These are phyloP conservation scores for Drosophila pseudoobscura DNA, from an alignment of 1,140 invertebrate genomes.

Conservation along the genomic window DNA sequence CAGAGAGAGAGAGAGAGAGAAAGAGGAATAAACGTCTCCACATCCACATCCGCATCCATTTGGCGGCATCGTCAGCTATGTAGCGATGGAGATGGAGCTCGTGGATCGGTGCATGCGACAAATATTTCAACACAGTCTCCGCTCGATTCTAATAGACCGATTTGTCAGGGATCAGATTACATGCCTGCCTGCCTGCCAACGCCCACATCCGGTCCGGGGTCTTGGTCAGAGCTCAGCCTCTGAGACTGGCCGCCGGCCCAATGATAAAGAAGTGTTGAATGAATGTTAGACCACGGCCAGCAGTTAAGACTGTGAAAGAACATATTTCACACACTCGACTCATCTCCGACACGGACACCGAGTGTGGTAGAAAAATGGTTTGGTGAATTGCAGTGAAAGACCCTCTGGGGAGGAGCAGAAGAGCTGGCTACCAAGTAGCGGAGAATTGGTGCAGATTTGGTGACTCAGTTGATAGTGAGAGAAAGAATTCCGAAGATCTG, in stretches of 20 bases:
- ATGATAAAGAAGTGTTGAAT: conserved; percentile 47
- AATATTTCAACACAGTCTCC: conserved; percentile 79
- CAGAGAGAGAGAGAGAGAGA: conserved; percentile 4
- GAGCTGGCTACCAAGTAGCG: too few relatives aligned
- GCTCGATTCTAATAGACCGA: conserved; percentile 82
- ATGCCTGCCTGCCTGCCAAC: conserved; percentile 79
- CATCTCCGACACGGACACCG: conserved; percentile 2
- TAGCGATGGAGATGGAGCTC: conserved; percentile 2
- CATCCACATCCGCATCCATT: conserved; percentile 13
- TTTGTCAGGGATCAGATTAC: conserved; percentile 83
- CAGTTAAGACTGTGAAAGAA: conserved; percentile 50
- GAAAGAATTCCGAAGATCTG: too few relatives aligned
- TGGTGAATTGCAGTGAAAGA: too few relatives aligned
- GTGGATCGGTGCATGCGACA: conserved; percentile 68
- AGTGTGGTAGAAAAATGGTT: too few relatives aligned
- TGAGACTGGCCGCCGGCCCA: conserved; percentile 3
- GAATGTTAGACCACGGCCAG: conserved; percentile 46
- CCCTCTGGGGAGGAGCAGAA: not conserved
- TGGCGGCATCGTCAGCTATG: conserved; percentile 4
- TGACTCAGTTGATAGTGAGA: too few relatives aligned
- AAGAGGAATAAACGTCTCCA: too few relatives aligned
- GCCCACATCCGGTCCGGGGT: conserved; percentile 75
- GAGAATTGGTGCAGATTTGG: too few relatives aligned
- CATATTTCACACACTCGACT: conserved; percentile 45
- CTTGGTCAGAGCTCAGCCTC: conserved; percentile 36